phyloP scores from a whole-genome alignment of 1,140 invertebrate genomes.

The Aricia agestis region DNA sequence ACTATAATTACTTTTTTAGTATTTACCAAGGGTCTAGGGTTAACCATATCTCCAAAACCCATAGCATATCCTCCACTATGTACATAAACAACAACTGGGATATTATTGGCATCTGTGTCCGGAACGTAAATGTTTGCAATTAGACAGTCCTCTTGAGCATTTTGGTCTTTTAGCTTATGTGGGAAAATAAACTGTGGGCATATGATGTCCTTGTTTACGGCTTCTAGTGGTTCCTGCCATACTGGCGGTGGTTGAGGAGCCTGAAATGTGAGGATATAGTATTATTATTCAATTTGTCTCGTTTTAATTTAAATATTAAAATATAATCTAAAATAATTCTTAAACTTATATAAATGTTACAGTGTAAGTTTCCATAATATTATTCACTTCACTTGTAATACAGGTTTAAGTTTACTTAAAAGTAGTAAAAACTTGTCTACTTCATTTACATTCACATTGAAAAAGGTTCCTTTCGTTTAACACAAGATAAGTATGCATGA shows the following conservation, averaged over 20 bases:
- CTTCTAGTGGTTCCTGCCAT: constrained; percentile 6
- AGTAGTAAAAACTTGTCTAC: no score
- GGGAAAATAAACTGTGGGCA: constrained; percentile 5
- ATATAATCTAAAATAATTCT: no score
- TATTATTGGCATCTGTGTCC: constrained; percentile 22
- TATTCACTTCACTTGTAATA: no score
- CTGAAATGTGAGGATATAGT: not conserved
- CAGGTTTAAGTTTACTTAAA: no score
- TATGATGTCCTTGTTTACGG: constrained; percentile 4
- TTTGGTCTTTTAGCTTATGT: constrained; percentile 1
- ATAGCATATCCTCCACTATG: constrained; percentile 30
- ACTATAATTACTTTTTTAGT: constrained; percentile 38
- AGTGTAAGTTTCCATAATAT: no score
- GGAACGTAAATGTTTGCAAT: constrained; percentile 33
- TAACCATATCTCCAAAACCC: constrained; percentile 26
- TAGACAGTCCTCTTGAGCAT: not conserved
- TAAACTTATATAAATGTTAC: no score
- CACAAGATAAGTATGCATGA: no score
- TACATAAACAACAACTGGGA: constrained; percentile 30
- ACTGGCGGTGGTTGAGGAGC: not conserved
- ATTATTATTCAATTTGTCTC: not conserved
- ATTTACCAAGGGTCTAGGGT: constrained; percentile 35
- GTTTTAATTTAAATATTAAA: not conserved
- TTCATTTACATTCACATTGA: no score
- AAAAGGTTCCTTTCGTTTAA: no score